Evolutionary conservation across 2,797 vertebrate species (phyloP), one percentile per base, ranked within the genome.

Genomic region (Falco columbarius): DNA sequence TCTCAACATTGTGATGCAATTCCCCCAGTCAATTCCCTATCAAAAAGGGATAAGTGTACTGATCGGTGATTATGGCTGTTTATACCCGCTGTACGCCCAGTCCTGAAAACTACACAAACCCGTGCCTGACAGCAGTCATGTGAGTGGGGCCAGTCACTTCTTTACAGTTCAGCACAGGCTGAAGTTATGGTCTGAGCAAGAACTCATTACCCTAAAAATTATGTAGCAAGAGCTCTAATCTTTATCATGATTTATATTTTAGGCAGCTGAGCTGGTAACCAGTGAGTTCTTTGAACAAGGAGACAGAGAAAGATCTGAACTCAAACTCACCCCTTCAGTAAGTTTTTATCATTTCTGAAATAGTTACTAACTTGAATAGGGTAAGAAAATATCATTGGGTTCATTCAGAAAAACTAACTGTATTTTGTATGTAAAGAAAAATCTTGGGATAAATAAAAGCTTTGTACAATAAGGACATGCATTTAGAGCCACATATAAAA

Each of bases 261-360:
- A 99, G 99, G 99, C 99, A 91, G 99, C 99, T 59, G 99, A 99
- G 98, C 98, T 99, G 98, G 99, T 99, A 97, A 99, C 99, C 83
- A 99, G 98, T 12, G 99, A 99, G 96, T 99, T 99, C 98, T 99
- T 99, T 40, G 99, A 99, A 97, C 99, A 99, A 98, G 99, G 99
- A 71, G 99, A 99, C 98, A 98, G 99, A 97, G 99, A 99, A 97
- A 98, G 99, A 97, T 98, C 99, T 5, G 99, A 99, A 97, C 98
- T 99, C 96, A 99, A 99, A 97, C 98, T 99, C 95, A 99, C 98
- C 2, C 99, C 99, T 85, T 99, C 99, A 9, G 99, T 99, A 98
- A 99, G 99, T 97, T 74, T 73, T 95, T 73, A 22, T 87, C 16
- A 70, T 44, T 96, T 95, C 88, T 71, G n/a, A 91, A 91, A 88